Base-by-base conservation (phyloP, 2,113 vertebrate genomes). In the Zosterops hypoxanthus region DNA sequence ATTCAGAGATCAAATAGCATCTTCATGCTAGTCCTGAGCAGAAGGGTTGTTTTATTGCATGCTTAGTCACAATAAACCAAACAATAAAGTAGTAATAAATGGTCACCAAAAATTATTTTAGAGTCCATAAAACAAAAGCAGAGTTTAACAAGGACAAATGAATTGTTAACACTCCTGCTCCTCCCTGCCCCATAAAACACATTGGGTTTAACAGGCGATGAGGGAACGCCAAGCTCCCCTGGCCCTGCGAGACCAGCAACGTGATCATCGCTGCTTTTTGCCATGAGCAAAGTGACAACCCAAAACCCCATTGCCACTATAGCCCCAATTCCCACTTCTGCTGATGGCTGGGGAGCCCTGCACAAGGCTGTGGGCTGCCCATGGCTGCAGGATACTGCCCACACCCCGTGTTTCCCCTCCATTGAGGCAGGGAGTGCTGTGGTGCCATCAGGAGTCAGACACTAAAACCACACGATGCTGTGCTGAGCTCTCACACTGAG, bases 71-170 rank as follows among this genome's bases (percentile, higher is more conserved):
- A 88, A 92, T 81, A 93, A 96, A 93, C 56, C 56, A 86, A 33
- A 65, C 77, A 90, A 84, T 88, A 88, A 95, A 94, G 49, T 34
- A 73, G 60, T 60, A 95, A 86, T 92, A 96, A 86, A 82, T 53
- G 60, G 60, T 71, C 72, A 88, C 44, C 64, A 86, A 81, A 88
- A 90, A 55, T 34, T 20, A 90, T 88, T 88, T 84, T 79, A 80
- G 59, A 90, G 85, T 73, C 92, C 57, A 50, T 95, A 95, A 95
- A 91, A 90, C 50, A 81, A 77, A 91, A 78, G 1, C 2, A 7
- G 18, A 71, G 18, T 90, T 92, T 88, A 95, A 94, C 52, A 88
- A 75, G 90, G 72, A 82, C 34, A 93, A 79, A 64, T 21, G 7
- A 90, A 66, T 84, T 83, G 90, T 64, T 92, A 91, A 82, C 63